phyloP scores from a whole-genome alignment of 2,113 vertebrate species.

The Gavialis gangeticus region DNA sequence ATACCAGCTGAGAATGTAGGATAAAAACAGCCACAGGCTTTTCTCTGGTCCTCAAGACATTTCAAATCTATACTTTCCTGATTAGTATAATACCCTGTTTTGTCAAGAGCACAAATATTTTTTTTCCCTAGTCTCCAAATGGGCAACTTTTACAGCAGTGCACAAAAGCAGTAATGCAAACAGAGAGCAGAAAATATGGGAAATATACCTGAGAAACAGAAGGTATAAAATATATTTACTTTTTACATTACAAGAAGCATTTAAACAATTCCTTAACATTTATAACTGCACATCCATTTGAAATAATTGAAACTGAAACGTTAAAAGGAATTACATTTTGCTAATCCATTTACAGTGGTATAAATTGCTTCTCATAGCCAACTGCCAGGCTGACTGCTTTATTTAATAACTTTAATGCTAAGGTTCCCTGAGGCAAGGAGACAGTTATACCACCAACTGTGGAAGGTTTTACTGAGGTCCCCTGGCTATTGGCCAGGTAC shows the following conservation, averaged over 20 bases:
- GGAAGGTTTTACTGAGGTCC: conserved; percentile 50
- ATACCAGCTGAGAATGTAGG: conserved; percentile 72
- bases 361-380: conserved; percentile 73
- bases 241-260: conserved; percentile 52
- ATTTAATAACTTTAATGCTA: conserved; percentile 75
- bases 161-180: not conserved
- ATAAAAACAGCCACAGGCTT: conserved; percentile 57
- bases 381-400: conserved; percentile 69
- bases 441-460: conserved; percentile 74
- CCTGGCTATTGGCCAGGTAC: conserved; percentile 66
- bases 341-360: conserved; percentile 77
- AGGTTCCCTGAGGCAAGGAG: conserved; percentile 71
- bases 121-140: not conserved
- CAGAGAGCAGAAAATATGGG: not conserved
- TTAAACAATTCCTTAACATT: conserved; percentile 70
- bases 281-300: conserved; percentile 69
- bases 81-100: conserved; percentile 58
- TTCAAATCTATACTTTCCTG: conserved; percentile 61
- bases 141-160: conserved; percentile 30
- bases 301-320: conserved; percentile 79
- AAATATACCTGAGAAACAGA: not conserved
- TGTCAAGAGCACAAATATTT: conserved; percentile 57
- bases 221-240: conserved; percentile 34
- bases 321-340: conserved; percentile 65
- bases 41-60: conserved; percentile 49